Evolutionary conservation across 2,888 invertebrate genomes (phyloP).

Genomic region (Pseudococcus jackbeardsleyi): DNA sequence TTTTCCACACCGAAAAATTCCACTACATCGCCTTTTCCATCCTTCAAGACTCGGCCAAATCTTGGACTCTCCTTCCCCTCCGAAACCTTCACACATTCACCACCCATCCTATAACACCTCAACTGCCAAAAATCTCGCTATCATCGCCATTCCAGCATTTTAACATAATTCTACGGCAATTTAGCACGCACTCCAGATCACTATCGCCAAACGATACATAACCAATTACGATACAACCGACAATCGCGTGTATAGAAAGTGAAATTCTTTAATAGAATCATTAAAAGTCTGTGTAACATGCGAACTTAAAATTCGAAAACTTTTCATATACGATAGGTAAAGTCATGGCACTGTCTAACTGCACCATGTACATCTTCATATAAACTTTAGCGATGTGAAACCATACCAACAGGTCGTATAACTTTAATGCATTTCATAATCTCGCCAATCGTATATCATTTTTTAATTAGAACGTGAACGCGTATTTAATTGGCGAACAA

Average conservation of each 20-base stretch:
- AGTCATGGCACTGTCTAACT: neutral
- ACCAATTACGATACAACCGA: conserved; percentile 38
- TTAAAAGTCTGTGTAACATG: conserved; percentile 36
- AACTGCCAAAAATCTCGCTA: neutral
- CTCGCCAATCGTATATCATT: conserved; percentile 21
- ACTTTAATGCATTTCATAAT: conserved; percentile 20
- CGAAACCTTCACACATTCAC: neutral
- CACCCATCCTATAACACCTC: neutral
- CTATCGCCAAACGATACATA: conserved; percentile 29
- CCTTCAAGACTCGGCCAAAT: neutral
- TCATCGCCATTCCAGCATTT: conserved; percentile 11
- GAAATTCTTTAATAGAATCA: conserved; percentile 44
- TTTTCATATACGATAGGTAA: conserved; percentile 11
- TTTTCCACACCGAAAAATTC: too few relatives aligned
- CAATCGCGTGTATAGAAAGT: conserved; percentile 33
- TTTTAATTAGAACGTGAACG: conserved; percentile 51
- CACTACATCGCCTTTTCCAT: too few relatives aligned
- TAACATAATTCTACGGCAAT: conserved; percentile 11
- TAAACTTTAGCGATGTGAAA: neutral
- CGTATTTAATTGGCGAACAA: conserved; percentile 24
- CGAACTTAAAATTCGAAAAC: conserved; percentile 37
- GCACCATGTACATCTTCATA: neutral
- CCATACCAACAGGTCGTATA: conserved; percentile 20
- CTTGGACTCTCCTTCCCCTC: too few relatives aligned
- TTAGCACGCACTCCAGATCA: conserved; percentile 31